Percentiles rank a stretch among this genome's conserved stretches.
These are phyloP conservation scores for Hirtodrosophila cameraria DNA, from an alignment of 2,888 invertebrate species.

Conservation along the genomic window DNA sequence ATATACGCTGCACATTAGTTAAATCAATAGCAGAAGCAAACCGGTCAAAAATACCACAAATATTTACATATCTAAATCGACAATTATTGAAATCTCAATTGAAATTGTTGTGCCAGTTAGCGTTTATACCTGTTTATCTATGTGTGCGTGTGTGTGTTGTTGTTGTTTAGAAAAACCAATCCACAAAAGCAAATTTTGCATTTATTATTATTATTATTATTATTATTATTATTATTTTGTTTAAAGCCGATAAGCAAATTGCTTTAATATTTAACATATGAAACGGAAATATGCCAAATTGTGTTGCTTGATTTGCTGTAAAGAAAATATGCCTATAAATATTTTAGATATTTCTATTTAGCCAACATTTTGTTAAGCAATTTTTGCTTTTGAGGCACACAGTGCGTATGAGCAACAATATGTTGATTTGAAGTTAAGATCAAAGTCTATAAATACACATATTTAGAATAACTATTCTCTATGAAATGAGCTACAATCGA, in stretches of 20 bases:
- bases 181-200: constrained; percentile 23
- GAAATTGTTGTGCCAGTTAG: constrained; percentile 71
- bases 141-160: constrained; percentile 16
- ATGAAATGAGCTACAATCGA: no score
- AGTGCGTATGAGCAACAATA: no score
- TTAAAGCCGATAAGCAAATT: constrained; percentile 19
- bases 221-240: constrained; percentile 25
- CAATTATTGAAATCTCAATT: constrained; percentile 82
- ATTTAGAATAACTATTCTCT: no score
- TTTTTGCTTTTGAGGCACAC: no score
- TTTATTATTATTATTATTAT: constrained; percentile 28
- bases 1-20: constrained; percentile 66
- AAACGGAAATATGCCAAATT: background rate
- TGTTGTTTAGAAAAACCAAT: constrained; percentile 36
- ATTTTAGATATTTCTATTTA: no score
- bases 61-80: constrained; percentile 81
- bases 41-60: constrained; percentile 69
- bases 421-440: no score
- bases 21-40: constrained; percentile 67
- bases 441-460: no score
- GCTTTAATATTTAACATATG: constrained; percentile 24
- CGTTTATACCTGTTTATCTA: constrained; percentile 14
- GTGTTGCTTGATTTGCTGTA: background rate
- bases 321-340: background rate
- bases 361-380: no score